Percentiles rank a stretch among this genome's conserved stretches.
Conservation (phyloP, 2,888 invertebrate genomes). For the Plutella xylostella region DNA sequence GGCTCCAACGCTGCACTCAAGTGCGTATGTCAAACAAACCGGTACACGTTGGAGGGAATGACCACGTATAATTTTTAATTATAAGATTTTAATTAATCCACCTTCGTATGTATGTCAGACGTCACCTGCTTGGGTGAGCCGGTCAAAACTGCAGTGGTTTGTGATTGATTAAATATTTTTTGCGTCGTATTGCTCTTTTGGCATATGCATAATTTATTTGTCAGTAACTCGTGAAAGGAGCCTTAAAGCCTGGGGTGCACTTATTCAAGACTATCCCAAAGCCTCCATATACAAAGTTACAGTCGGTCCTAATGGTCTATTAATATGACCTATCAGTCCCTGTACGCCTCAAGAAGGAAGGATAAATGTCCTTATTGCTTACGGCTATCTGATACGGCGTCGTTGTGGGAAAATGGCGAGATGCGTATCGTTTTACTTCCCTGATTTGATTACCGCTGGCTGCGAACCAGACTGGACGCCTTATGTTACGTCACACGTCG, state of each 20-base stretch:
- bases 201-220: neutral
- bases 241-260: too few relatives aligned
- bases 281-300: neutral
- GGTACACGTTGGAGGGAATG: neutral
- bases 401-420: slow-evolving; percentile 10
- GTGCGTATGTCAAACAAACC: neutral
- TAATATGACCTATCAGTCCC: slow-evolving; percentile 9
- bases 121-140: too few relatives aligned
- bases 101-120: neutral
- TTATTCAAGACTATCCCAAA: too few relatives aligned
- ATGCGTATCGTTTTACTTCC: slow-evolving; percentile 1
- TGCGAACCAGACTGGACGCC: neutral
- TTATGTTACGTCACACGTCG: slow-evolving; percentile 9
- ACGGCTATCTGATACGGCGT: slow-evolving; percentile 11
- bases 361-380: slow-evolving; percentile 6
- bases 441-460: slow-evolving; percentile 3
- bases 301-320: slow-evolving; percentile 9
- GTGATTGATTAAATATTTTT: too few relatives aligned
- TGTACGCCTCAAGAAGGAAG: slow-evolving; percentile 8
- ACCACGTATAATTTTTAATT: neutral
- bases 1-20: neutral
- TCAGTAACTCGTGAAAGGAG: too few relatives aligned
- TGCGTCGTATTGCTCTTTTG: neutral
- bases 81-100: neutral
- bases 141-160: too few relatives aligned